phyloP scores from a whole-genome alignment of 30 jellyfish, hydroid and myxozoan genomes.

The Aurelia sp. region DNA sequence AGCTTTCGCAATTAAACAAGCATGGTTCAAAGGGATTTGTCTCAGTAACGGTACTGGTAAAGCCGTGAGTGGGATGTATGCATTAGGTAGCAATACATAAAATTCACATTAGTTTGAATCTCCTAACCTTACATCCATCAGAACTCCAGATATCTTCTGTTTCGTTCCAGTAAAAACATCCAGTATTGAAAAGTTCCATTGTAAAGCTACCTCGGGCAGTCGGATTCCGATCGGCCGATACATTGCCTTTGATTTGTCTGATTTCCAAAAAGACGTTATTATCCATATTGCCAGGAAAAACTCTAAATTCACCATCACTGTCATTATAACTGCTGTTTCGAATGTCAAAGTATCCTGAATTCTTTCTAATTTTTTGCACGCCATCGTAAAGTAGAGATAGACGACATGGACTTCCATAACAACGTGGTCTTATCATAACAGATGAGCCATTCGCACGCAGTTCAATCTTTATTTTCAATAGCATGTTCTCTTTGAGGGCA shows the following conservation, averaged over 20 bases:
- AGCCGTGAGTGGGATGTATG: too few species aligned
- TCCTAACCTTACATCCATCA: conserved; percentile 73
- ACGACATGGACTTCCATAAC: conserved; percentile 51
- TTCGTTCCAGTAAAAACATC: conserved; percentile 76
- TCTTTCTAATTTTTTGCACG: not conserved
- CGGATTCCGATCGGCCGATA: too few species aligned
- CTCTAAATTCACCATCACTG: too few species aligned
- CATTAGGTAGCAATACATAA: too few species aligned
- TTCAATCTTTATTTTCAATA: not conserved
- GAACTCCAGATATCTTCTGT: conserved; percentile 36
- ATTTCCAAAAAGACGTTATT: too few species aligned
- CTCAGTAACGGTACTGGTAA: too few species aligned
- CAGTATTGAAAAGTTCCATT: conserved; percentile 39
- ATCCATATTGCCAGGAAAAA: too few species aligned
- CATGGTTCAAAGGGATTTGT: too few species aligned
- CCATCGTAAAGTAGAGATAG: not conserved
- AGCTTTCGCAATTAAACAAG: too few species aligned
- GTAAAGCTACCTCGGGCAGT: too few species aligned
- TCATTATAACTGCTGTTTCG: not conserved
- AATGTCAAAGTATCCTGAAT: not conserved
- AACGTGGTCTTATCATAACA: conserved; percentile 5
- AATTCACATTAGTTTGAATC: too few species aligned
- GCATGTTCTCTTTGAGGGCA: not conserved
- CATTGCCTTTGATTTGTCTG: too few species aligned
- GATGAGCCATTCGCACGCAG: conserved; percentile 26